Conservation (phyloP, 2,888 invertebrate genomes). For the Tryphoninae sp. region DNA sequence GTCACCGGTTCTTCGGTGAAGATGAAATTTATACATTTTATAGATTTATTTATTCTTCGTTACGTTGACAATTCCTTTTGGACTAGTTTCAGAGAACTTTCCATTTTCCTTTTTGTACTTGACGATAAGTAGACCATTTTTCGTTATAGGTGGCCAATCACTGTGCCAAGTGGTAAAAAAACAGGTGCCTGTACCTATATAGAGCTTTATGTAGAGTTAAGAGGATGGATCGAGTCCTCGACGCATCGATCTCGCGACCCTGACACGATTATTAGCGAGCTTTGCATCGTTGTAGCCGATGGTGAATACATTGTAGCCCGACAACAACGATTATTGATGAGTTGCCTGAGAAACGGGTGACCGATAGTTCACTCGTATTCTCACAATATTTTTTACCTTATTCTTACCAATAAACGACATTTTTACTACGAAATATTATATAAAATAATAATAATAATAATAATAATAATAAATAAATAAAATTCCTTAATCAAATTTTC, state of each 20-base stretch:
- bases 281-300: conserved; percentile 41
- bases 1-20: too few species aligned
- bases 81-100: too few species aligned
- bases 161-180: background rate
- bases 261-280: conserved; percentile 59
- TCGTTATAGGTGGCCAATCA: background rate
- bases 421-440: background rate
- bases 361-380: conserved; percentile 7
- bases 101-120: background rate
- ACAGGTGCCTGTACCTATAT: background rate
- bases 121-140: background rate
- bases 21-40: too few species aligned
- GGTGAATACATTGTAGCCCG: conserved; percentile 40
- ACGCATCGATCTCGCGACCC: conserved; percentile 61
- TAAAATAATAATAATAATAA: background rate
- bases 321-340: conserved; percentile 54
- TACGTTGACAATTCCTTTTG: too few species aligned
- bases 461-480: background rate
- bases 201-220: background rate
- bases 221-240: conserved; percentile 46
- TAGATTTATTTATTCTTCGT: too few species aligned
- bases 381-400: background rate
- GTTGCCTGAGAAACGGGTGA: conserved; percentile 49
- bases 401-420: background rate
- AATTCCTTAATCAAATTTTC: background rate